These are phyloP conservation scores for Liolophura sinensis DNA, from an alignment of 1,140 invertebrate genomes.

Conservation along the genomic window DNA sequence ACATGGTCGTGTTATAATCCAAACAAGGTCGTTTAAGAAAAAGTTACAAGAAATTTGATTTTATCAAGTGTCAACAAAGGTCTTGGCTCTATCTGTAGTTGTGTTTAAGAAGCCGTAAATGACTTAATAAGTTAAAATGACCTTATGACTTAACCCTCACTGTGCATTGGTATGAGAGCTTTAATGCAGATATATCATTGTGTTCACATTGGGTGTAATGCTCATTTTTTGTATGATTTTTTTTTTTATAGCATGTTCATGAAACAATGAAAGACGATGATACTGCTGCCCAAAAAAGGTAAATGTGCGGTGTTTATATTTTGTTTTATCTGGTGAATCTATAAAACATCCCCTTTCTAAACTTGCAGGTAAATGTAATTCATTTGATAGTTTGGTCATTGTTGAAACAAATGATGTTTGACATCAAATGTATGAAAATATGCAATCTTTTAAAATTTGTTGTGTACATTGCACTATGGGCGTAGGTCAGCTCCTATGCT, in stretches of 20 bases:
- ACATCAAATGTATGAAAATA: neutral
- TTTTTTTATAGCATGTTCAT: constrained; percentile 34
- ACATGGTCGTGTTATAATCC: too few relatives aligned
- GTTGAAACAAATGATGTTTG: too few relatives aligned
- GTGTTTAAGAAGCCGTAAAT: neutral
- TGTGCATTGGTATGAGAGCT: neutral
- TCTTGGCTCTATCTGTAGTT: constrained; percentile 1
- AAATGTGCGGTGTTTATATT: constrained; percentile 2
- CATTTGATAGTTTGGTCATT: neutral
- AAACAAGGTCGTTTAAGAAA: too few relatives aligned
- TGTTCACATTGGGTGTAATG: neutral
- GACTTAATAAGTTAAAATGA: neutral
- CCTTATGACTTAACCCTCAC: neutral
- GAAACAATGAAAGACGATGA: constrained; percentile 23
- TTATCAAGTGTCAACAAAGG: neutral
- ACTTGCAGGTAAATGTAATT: neutral
- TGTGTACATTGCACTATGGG: neutral
- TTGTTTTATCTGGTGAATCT: neutral
- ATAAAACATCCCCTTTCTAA: neutral
- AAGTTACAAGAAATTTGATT: too few relatives aligned
- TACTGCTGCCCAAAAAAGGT: constrained; percentile 15
- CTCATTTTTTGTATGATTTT: constrained; percentile 7
- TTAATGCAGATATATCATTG: neutral
- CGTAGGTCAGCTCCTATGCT: neutral
- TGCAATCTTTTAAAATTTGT: neutral